Evolutionary conservation across 2,888 invertebrate genomes (phyloP), one percentile per base, ranked within the genome.

Genomic region (Adelognathus sp.): DNA sequence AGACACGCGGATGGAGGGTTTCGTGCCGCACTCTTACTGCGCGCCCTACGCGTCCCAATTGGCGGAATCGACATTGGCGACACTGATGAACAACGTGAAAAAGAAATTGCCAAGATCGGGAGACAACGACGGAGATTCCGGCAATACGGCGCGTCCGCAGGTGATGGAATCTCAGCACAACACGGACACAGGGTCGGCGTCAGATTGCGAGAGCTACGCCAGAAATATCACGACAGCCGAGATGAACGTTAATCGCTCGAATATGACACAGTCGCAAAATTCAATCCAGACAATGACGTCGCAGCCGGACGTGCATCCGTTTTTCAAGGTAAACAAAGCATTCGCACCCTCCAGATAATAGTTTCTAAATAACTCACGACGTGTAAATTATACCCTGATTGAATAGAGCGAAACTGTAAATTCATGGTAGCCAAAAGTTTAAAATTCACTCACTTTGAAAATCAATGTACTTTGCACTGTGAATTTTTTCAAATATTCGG

Each of bases 21-120:
- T 98, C 88, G 98, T 98, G 85, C 98, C 98, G 0, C 97, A 97
- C 90, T 97, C 97, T 0, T 98, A 98, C 90, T 98, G 98, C 89
- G 97, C 97, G 0, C 97, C 97, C 0, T 97, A 94, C 86, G 96
- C 94, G 86, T 96, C 95, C 90, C 95, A 94, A 91, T 90, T 95
- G 61, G 97, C 95, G 2, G 97, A 98, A 89, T 88, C 90, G 52
- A 91, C 91, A 9, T 92, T 97, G 84, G 95, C 95, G 21, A 87
- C 88, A 54, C 85, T 90, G 33, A 90, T 93, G 85, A 93, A 92
- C 81, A 93, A 92, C 85, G 94, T 95, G 58, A 97, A 97, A 91
- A 98, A 98, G 91, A 98, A 98, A 92, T 92, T 97, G 85, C 97
- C 97, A 0, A 92, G 97, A 50, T 90, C 89, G 27, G 90, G 84